Evolutionary conservation across 2,888 invertebrate genomes (phyloP).

Genomic region (Rhogogaster chlorosoma): DNA sequence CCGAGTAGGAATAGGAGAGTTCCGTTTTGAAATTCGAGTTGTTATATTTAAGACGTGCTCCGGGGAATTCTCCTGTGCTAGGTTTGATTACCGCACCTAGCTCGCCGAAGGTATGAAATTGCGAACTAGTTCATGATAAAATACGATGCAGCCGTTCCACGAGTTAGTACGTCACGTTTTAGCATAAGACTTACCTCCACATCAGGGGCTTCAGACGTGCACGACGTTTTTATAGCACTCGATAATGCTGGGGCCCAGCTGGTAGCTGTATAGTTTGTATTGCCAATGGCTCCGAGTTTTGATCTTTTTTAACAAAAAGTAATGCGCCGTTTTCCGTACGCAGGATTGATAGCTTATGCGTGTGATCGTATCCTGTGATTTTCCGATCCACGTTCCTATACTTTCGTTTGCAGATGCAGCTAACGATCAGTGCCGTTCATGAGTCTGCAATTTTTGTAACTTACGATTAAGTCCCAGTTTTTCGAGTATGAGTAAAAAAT

Average conservation of each 20-base stretch:
- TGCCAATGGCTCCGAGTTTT: neutral
- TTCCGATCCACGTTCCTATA: neutral
- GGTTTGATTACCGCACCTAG: neutral
- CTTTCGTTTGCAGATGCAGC: neutral
- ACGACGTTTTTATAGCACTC: constrained; percentile 33
- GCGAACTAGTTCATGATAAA: constrained; percentile 46
- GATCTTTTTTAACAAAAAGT: neutral
- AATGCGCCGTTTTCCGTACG: neutral
- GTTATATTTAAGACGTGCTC: constrained; percentile 26
- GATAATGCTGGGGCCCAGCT: constrained; percentile 29
- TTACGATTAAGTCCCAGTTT: neutral
- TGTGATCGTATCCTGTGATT: neutral
- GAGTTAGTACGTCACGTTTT: constrained; percentile 48
- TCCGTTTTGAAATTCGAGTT: neutral
- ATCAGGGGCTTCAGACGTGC: constrained; percentile 27
- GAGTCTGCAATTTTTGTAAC: neutral
- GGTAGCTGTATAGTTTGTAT: constrained; percentile 21
- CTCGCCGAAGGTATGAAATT: constrained; percentile 30
- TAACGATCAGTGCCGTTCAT: neutral
- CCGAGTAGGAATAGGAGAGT: neutral
- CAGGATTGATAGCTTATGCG: neutral
- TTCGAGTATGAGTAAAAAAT: neutral
- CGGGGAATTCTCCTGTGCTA: constrained; percentile 17
- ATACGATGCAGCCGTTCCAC: constrained; percentile 40
- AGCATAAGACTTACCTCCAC: constrained; percentile 43